phyloP scores from a whole-genome alignment of 2,113 vertebrate genomes.

The Aviceda subcristata region DNA sequence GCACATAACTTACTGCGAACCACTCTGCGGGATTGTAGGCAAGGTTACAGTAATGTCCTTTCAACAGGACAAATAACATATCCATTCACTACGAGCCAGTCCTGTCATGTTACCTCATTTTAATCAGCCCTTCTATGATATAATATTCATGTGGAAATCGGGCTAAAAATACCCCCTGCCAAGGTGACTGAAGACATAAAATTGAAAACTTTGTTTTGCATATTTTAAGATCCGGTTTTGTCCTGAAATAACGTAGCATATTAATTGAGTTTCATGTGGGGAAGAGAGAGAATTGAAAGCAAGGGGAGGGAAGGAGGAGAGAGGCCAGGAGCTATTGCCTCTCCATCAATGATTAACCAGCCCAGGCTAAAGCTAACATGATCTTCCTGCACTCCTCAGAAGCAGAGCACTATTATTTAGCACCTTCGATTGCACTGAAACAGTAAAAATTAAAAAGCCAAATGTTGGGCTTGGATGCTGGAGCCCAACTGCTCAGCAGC shows the following conservation, averaged over 20 bases:
- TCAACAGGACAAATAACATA: constrained; percentile 46
- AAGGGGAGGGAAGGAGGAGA: neutral
- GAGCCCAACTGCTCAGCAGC: neutral
- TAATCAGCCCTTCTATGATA: constrained; percentile 50
- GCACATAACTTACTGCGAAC: constrained; percentile 18
- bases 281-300: neutral
- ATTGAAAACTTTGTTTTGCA: constrained; percentile 43
- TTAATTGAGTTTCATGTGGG: neutral
- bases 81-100: neutral
- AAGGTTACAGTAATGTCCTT: constrained; percentile 39
- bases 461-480: neutral
- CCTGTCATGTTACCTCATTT: constrained; percentile 41
- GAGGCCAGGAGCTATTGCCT: accelerated
- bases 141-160: constrained; percentile 51
- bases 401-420: neutral
- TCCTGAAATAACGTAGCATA: neutral
- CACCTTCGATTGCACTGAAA: neutral
- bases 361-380: neutral
- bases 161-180: constrained; percentile 46
- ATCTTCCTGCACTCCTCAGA: neutral
- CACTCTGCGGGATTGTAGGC: constrained; percentile 29
- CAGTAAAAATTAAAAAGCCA: neutral
- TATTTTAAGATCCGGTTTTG: constrained; percentile 25
- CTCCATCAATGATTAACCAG: constrained; percentile 41
- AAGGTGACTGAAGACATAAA: constrained; percentile 40